phyloP scores from a whole-genome alignment of 2,888 invertebrate species.

The Polymixis flavicincta region DNA sequence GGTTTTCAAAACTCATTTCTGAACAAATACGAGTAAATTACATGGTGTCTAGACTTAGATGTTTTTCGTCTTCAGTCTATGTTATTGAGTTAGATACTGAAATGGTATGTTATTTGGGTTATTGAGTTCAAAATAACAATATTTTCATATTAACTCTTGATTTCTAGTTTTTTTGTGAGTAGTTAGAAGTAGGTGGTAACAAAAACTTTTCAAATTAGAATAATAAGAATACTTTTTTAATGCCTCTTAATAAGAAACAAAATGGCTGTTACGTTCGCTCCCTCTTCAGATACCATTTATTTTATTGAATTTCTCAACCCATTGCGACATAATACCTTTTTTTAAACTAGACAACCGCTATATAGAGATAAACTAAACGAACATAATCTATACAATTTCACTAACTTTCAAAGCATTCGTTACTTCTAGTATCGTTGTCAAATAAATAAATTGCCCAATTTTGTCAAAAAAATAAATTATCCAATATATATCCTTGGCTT shows the following conservation, averaged over 20 bases:
- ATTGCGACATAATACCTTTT: not conserved
- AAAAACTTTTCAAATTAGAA: not conserved
- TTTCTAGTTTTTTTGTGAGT: not conserved
- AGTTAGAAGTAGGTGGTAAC: not conserved
- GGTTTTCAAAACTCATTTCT: conserved; percentile 32
- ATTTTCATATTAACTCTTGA: not conserved
- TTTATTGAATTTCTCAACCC: not conserved
- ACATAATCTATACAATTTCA: conserved; percentile 14
- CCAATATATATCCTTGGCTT: conserved; percentile 21
- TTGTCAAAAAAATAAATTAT: conserved; percentile 46
- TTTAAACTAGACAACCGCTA: not conserved
- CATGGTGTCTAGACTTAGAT: conserved; percentile 53
- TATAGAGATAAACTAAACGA: not conserved
- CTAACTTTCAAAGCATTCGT: conserved; percentile 35
- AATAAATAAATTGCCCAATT: conserved; percentile 48
- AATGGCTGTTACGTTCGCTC: not conserved
- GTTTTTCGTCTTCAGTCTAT: conserved; percentile 17
- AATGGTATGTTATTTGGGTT: not conserved
- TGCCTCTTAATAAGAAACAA: not conserved
- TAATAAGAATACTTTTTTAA: not conserved
- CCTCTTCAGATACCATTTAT: not conserved
- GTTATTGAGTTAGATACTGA: conserved; percentile 14
- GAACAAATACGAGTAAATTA: conserved; percentile 36
- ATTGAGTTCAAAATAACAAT: not conserved
- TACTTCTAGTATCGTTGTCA: conserved; percentile 17